Conservation (phyloP, 2,113 vertebrate genomes). For the Ibidorhyncha struthersii region DNA sequence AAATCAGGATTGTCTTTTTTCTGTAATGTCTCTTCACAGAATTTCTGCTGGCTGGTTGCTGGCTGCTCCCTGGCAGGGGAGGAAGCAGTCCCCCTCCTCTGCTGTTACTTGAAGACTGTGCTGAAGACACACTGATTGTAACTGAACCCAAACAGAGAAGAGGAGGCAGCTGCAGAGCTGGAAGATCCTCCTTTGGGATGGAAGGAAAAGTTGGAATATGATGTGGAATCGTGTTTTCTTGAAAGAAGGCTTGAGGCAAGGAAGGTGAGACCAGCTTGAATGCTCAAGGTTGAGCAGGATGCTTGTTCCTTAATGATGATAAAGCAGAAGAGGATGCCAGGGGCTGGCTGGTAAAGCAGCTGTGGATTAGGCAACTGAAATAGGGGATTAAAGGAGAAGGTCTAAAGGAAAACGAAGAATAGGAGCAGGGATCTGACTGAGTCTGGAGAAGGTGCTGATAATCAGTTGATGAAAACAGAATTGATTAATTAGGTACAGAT, state of each 20-base stretch:
- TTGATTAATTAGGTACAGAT: neutral
- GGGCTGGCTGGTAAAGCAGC: neutral
- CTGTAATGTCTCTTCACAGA: neutral
- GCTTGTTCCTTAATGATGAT: neutral
- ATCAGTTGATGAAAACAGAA: neutral
- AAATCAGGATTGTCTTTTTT: neutral
- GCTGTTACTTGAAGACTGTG: neutral
- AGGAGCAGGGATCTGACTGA: neutral
- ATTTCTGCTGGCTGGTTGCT: neutral
- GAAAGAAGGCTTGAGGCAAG: neutral
- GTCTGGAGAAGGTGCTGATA: neutral
- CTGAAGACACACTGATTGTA: neutral
- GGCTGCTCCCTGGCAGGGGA: neutral
- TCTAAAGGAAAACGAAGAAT: neutral
- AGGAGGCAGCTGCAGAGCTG: neutral
- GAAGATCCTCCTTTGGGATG: neutral
- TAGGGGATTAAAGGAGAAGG: neutral
- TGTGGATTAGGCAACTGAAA: neutral
- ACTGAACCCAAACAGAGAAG: neutral
- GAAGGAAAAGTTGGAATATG: neutral
- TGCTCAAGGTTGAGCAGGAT: neutral
- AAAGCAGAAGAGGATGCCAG: neutral
- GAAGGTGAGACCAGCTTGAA: neutral
- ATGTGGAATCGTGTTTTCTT: neutral
- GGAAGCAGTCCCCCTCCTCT: neutral